Percentiles rank a stretch among this genome's conserved stretches.
Evolutionary conservation across 2,888 invertebrate genomes (phyloP).

Genomic region (Thereva unica): DNA sequence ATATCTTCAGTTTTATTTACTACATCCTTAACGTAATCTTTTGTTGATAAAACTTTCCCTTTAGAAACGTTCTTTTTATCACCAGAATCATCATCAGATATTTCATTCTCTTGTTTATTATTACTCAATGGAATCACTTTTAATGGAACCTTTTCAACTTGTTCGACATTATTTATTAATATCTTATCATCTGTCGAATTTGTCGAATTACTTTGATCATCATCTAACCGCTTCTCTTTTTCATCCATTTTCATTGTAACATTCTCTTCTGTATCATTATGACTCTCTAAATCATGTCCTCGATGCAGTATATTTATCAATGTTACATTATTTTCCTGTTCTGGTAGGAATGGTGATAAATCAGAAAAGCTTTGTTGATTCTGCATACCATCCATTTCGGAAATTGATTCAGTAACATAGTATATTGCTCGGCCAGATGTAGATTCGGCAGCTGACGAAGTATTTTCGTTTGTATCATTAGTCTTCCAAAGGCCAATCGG

Average conservation of each 20-base stretch:
- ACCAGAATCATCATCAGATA: conserved; percentile 12
- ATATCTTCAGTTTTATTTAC: too few species aligned
- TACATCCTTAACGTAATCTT: neutral
- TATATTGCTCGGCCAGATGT: conserved; percentile 33
- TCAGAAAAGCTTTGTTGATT: conserved; percentile 35
- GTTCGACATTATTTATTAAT: conserved; percentile 34
- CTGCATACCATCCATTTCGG: conserved; percentile 35
- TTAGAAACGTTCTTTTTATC: neutral
- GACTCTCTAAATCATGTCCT: conserved; percentile 60
- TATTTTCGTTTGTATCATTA: neutral
- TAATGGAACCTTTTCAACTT: conserved; percentile 31
- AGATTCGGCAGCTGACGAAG: conserved; percentile 1
- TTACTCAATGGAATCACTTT: conserved; percentile 40
- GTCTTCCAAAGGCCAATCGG: conserved; percentile 39
- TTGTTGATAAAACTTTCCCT: neutral
- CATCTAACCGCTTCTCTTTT: conserved; percentile 31
- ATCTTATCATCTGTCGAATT: conserved; percentile 41
- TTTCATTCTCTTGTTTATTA: conserved; percentile 33
- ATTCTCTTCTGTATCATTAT: conserved; percentile 39
- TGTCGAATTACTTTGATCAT: conserved; percentile 38
- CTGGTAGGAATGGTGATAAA: conserved; percentile 65
- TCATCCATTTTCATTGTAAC: conserved; percentile 27
- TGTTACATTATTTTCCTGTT: conserved; percentile 66
- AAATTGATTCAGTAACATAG: conserved; percentile 40
- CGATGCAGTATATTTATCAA: conserved; percentile 65